Percentiles rank a stretch among this genome's conserved stretches.
Conservation (phyloP, 92 coral and sea anemone genomes). For the Virgularia gustaviana region DNA sequence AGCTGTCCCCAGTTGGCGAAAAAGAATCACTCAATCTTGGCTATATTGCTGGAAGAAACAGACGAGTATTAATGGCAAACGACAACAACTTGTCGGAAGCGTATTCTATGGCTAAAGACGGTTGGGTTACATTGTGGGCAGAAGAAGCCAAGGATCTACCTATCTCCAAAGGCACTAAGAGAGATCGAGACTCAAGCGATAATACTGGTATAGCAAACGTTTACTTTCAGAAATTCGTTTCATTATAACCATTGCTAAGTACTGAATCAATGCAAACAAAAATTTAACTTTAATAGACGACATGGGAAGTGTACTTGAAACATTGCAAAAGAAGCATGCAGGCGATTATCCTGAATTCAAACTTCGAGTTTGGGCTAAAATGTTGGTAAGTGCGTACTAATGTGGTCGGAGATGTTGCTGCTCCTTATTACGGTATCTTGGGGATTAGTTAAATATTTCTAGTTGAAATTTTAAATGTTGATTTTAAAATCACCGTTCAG, state of each 20-base stretch:
- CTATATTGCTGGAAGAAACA: conserved; percentile 11
- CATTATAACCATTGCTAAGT: no score
- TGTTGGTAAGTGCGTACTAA: conserved; percentile 6
- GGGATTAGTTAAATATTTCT: background rate
- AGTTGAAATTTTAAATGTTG: background rate
- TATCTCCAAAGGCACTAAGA: background rate
- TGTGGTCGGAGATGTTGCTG: background rate
- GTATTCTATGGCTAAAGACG: conserved; percentile 2
- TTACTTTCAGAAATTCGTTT: no score
- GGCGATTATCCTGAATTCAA: background rate
- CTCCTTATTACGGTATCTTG: background rate
- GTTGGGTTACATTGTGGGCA: conserved; percentile 25
- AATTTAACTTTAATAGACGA: no score
- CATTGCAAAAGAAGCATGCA: background rate
- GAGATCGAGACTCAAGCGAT: no score
- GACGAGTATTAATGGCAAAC: background rate
- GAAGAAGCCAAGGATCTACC: background rate
- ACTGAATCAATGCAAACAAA: background rate
- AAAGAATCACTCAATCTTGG: background rate
- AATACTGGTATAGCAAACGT: no score
- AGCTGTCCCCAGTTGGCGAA: background rate
- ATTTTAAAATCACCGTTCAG: no score
- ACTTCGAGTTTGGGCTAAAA: background rate
- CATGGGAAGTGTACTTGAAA: background rate
- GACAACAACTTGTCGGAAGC: background rate